Base-by-base conservation (phyloP, 2,888 invertebrate species). In the Eupithecia tripunctaria region DNA sequence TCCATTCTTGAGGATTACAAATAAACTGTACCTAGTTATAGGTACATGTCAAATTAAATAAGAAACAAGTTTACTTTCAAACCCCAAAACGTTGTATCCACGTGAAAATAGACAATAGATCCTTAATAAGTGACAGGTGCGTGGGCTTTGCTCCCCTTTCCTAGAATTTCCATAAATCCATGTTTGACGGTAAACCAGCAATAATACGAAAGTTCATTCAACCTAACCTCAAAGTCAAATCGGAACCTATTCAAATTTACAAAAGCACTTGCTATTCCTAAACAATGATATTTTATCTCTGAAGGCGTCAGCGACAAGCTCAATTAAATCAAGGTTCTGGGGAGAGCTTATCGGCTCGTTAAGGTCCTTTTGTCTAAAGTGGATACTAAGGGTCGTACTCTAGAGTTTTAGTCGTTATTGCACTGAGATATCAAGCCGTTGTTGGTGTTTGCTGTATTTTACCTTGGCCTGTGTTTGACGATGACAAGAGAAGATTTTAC, bases 291-390 rank as follows among this genome's bases (percentile, higher is more conserved):
- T 77, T 76, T 70, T 75, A 74, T 72, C 66, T 66, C 38, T 18
- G 25, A 12, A 70, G 60, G 56, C 75, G 76, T 75, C 75, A 76
- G 75, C 62, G 73, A 62, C 70, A 68, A 78, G 70, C 12, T n/a
- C 76, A 78, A 78, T 76, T 76, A 75, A 78, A 79, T 78, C 71
- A 72, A 75, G 67, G 59, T 66, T 63, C 60, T 68, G 66, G 60
- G 47, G 62, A 41, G n/a, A 18, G 18, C 29, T 60, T 29, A 60
- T 60, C 60, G 7, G 29, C 56, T 25, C 56, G 56, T 56, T 56
- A 56, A 25, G 25, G 25, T 56, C 25, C 21, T 25, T 21, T 56
- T 56, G 56, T 56, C 56, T 56, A 25, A 56, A 56, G 25, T 21
- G 25, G 14, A 21, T 14, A 56, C 14, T 56, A 25, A 56, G 56